Base-by-base conservation (phyloP, 1,140 invertebrate genomes). In the Conopomorpha cramerella region DNA sequence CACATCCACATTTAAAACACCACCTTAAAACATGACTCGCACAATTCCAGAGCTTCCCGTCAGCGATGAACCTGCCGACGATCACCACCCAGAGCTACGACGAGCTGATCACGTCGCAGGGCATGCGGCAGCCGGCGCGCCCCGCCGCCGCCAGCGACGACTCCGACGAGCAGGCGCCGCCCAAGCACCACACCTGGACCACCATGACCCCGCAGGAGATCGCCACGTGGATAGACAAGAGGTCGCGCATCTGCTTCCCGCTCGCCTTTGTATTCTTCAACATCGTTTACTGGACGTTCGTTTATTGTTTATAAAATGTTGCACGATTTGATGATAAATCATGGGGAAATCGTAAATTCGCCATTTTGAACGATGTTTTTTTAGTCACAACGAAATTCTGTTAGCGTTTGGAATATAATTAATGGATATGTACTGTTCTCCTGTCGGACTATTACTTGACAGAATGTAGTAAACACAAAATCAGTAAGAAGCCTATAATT, bases 121-220 rank as follows among this genome's bases (percentile, higher is more conserved):
- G 2, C 30, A 23, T 1, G 30, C 8, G 57, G n/a, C 54, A 70
- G 46, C 77, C 57, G 43, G 73, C 46, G 62, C 63, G 19, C 54
- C 61, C 13, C 32, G 41, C 34, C 54, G 19, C 43, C 66, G 28
- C 58, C 63, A 52, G 59, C 55, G 50, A 78, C 46, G 59, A 55
- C 36, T 51, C 72, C 39, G 52, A 68, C 57, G 48, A 70, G 57
- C n/a, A n/a, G n/a, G 35, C 47, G 53, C 41, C 62, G 38, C 42
- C 66, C 59, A 50, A 62, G 58, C 49, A 72, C 61, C 56, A 74
- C 46, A 80, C 81, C 14, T 90, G 90, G 79, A 90, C 89, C 8
- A 91, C 88, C 2, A 89, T 92, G 82, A 91, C 90, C 1, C 90
- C 91, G 0, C 90, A 92, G 48, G 87, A 92, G 62, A 91, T 92